Percentiles rank a stretch among this genome's conserved stretches.
These are phyloP conservation scores for Ashinkailepas kermadecensis DNA, from an alignment of 2,888 invertebrate genomes.

Conservation along the genomic window DNA sequence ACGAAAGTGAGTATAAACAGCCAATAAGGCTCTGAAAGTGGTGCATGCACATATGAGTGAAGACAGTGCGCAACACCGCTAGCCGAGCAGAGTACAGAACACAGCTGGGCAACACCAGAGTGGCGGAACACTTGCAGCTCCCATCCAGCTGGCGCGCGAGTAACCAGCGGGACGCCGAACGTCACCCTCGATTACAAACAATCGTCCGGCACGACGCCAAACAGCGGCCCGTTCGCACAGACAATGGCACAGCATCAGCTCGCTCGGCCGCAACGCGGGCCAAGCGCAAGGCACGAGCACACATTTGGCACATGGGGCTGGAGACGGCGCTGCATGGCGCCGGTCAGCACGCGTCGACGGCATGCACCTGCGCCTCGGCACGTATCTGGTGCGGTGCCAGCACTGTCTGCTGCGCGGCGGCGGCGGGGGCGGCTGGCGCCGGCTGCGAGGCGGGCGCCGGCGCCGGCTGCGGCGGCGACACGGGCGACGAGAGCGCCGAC, in stretches of 20 bases:
- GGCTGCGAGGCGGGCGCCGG: not conserved
- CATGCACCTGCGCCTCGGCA: constrained; percentile 6
- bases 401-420: not conserved
- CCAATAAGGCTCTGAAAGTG: not conserved
- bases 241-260: not conserved
- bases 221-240: not conserved
- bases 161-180: not conserved
- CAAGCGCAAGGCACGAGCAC: not conserved
- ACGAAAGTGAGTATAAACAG: not conserved
- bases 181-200: not conserved
- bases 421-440: not conserved
- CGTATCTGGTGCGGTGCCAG: constrained; percentile 11
- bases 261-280: not conserved
- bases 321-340: not conserved
- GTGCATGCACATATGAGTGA: too few species aligned
- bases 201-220: too few species aligned
- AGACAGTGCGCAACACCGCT: too few species aligned
- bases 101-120: too few species aligned
- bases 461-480: not conserved
- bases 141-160: not conserved
- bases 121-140: too few species aligned
- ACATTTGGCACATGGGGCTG: not conserved
- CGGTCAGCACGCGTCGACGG: constrained; percentile 2
- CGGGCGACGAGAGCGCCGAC: constrained; percentile 4
- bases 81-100: too few species aligned